Percentiles rank a stretch among this genome's conserved stretches.
phyloP scores from a whole-genome alignment of 2,797 vertebrate genomes.

The Clarias fuscus region DNA sequence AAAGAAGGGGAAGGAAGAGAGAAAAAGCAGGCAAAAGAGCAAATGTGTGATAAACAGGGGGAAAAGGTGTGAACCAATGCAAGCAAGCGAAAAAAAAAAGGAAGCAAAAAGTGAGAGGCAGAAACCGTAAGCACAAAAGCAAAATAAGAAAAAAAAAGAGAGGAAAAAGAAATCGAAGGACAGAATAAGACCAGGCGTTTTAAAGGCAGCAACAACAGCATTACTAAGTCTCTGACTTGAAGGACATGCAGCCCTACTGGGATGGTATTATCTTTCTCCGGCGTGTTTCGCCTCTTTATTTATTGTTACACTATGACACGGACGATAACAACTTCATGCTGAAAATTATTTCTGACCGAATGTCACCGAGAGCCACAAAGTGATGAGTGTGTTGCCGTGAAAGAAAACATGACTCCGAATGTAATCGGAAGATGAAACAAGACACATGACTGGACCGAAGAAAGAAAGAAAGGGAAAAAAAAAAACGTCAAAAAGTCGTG shows the following conservation, averaged over 20 bases:
- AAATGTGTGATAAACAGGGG: not conserved
- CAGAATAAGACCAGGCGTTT: not conserved
- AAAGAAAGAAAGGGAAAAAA: not conserved
- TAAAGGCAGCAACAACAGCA: not conserved
- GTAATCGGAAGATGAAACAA: not conserved
- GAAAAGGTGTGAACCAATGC: not conserved
- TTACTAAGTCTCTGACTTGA: not conserved
- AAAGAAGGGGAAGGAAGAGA: not conserved
- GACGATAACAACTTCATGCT: not conserved
- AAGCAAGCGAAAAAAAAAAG: not conserved
- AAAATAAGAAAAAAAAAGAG: not conserved
- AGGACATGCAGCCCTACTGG: not conserved
- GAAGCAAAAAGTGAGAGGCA: not conserved
- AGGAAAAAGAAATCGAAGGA: not conserved
- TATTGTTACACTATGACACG: not conserved
- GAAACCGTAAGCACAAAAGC: not conserved
- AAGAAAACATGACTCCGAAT: not conserved
- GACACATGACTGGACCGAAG: not conserved
- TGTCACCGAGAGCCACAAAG: not conserved
- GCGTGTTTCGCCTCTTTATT: not conserved
- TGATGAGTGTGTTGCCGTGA: not conserved
- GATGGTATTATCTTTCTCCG: not conserved
- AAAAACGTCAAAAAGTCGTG: not conserved
- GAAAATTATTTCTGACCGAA: not conserved
- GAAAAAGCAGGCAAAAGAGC: not conserved